Evolutionary conservation across 2,888 invertebrate genomes (phyloP).

Genomic region (Callyntrura guangdongensis): DNA sequence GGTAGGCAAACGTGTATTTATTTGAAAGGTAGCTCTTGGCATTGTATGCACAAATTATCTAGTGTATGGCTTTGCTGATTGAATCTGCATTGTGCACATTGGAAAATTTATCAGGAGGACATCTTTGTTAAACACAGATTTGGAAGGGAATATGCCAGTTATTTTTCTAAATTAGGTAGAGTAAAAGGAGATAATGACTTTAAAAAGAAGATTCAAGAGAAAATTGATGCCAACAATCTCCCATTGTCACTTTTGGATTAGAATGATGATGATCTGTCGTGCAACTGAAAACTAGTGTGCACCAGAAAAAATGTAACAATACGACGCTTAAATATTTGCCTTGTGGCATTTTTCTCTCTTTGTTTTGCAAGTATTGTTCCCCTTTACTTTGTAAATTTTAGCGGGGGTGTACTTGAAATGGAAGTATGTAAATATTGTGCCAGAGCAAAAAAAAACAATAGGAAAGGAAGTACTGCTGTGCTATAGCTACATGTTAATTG

Average conservation of each 20-base stretch:
- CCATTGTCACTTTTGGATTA: too few relatives aligned
- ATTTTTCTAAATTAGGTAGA: too few relatives aligned
- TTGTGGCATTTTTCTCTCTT: not conserved
- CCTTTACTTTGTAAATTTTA: not conserved
- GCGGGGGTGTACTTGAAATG: constrained; percentile 29
- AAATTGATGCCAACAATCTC: too few relatives aligned
- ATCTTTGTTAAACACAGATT: too few relatives aligned
- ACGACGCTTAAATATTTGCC: not conserved
- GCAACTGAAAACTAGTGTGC: not conserved
- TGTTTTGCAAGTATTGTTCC: not conserved
- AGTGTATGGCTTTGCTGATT: not conserved
- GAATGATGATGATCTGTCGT: not conserved
- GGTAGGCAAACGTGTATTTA: too few relatives aligned
- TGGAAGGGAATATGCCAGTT: too few relatives aligned
- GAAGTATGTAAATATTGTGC: not conserved
- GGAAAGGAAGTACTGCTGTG: not conserved
- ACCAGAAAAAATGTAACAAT: constrained; percentile 8
- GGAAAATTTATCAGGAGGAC: not conserved
- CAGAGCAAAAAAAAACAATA: not conserved
- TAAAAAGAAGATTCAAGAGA: too few relatives aligned
- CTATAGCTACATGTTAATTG: not conserved
- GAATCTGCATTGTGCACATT: too few relatives aligned
- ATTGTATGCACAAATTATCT: not conserved
- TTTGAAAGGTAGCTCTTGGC: too few relatives aligned
- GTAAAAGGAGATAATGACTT: not conserved